Evolutionary conservation across 2,888 invertebrate genomes (phyloP).

Genomic region (Didymodactylos carnosus): DNA sequence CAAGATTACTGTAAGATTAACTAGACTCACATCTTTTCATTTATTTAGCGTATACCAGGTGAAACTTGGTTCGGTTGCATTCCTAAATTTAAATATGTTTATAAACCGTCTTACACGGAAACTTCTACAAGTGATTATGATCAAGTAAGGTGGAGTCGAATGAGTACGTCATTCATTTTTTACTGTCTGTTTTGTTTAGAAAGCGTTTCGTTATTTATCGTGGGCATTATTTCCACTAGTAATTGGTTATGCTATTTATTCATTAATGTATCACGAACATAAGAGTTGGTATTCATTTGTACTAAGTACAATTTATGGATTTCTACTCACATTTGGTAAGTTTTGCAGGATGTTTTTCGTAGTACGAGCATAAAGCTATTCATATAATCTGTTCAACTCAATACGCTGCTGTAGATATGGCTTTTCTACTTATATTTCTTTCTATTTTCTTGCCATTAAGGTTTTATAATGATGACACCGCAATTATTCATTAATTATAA

Average conservation of each 20-base stretch:
- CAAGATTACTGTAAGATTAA: background rate
- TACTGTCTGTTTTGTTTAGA: slow-evolving; percentile 33
- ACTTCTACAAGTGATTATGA: slow-evolving; percentile 85
- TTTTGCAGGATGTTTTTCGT: background rate
- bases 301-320: slow-evolving; percentile 86
- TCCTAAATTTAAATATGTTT: slow-evolving; percentile 59
- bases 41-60: slow-evolving; percentile 36
- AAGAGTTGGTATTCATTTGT: slow-evolving; percentile 98
- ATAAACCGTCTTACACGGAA: slow-evolving; percentile 86
- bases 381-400: no score
- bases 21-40: slow-evolving; percentile 43
- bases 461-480: slow-evolving; percentile 99
- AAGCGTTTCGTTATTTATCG: slow-evolving; percentile 81
- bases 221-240: slow-evolving; percentile 85
- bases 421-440: no score
- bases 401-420: no score
- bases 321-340: slow-evolving; percentile 63
- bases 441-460: slow-evolving; percentile 32
- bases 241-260: slow-evolving; percentile 77
- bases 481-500: slow-evolving; percentile 98
- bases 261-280: slow-evolving; percentile 80
- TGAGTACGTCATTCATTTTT: background rate
- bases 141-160: slow-evolving; percentile 26
- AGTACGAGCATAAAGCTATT: no score
- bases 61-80: slow-evolving; percentile 54